phyloP scores from a whole-genome alignment of 2,888 invertebrate genomes.

The Harpalus rubripes region DNA sequence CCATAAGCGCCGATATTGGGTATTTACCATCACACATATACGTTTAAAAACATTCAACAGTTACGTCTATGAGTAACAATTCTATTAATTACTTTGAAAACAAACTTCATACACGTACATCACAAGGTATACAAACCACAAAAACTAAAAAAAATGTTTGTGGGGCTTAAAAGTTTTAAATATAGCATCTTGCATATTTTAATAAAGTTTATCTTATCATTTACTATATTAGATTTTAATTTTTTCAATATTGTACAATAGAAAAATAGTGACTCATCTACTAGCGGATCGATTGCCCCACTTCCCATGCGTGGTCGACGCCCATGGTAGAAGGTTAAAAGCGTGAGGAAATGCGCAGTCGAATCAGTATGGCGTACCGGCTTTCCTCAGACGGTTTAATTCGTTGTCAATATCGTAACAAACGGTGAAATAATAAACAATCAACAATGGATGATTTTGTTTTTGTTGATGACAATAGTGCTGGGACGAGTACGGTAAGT shows the following conservation, averaged over 20 bases:
- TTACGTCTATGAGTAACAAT: not conserved
- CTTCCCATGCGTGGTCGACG: conserved; percentile 8
- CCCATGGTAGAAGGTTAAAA: conserved; percentile 8
- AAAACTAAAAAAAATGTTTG: not conserved
- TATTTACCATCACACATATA: too few relatives aligned
- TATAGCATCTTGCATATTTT: not conserved
- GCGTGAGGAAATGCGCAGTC: not conserved
- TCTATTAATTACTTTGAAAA: not conserved
- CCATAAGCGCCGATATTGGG: too few relatives aligned
- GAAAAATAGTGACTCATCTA: not conserved
- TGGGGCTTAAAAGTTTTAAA: not conserved
- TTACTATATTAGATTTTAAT: too few relatives aligned
- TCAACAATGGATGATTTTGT: conserved; percentile 19
- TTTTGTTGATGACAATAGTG: not conserved
- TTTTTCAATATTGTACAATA: not conserved
- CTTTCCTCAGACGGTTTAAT: not conserved
- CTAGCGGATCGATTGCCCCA: conserved; percentile 1
- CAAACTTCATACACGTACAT: not conserved
- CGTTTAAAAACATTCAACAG: too few relatives aligned
- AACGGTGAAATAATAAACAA: not conserved
- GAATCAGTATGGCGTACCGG: not conserved
- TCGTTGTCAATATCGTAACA: not conserved
- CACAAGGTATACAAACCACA: not conserved
- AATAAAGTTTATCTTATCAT: not conserved
- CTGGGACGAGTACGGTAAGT: not conserved